Percentiles rank a stretch among this genome's conserved stretches.
Conservation (phyloP, 2,113 vertebrate species). For the Anhinga rufa region DNA sequence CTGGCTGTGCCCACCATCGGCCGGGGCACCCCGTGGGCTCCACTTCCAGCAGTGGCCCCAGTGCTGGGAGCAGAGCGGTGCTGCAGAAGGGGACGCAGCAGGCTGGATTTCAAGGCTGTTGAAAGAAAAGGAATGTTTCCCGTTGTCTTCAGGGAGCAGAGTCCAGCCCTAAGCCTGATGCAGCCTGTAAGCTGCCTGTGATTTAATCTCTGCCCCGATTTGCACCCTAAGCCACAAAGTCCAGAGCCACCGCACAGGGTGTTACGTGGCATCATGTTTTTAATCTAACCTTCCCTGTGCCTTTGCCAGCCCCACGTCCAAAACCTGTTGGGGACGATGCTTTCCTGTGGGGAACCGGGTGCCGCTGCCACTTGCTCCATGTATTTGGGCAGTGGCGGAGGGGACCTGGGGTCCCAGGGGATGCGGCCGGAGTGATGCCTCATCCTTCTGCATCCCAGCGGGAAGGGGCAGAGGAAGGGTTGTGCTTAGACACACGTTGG, state of each 20-base stretch:
- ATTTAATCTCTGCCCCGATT: neutral
- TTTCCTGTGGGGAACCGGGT: accelerated
- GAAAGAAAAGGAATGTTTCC: neutral
- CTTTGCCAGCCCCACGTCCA: neutral
- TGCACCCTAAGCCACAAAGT: neutral
- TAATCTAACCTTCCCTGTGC: neutral
- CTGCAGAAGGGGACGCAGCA: neutral
- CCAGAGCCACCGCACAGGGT: neutral
- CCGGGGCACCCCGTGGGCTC: accelerated
- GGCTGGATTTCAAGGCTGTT: neutral
- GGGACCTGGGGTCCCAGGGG: neutral
- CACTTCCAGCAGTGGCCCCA: accelerated
- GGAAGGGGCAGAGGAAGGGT: neutral
- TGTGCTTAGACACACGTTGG: neutral
- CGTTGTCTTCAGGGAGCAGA: neutral
- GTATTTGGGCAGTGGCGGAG: neutral
- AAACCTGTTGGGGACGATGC: neutral
- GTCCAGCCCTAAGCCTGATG: neutral
- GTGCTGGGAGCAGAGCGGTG: neutral
- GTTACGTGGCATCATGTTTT: neutral
- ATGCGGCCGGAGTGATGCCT: neutral
- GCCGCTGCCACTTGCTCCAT: neutral
- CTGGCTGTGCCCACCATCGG: neutral
- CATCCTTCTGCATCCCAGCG: neutral
- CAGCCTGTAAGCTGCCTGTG: neutral